Evolutionary conservation across 2,888 invertebrate species (phyloP).

Genomic region (Pheosia tremula): DNA sequence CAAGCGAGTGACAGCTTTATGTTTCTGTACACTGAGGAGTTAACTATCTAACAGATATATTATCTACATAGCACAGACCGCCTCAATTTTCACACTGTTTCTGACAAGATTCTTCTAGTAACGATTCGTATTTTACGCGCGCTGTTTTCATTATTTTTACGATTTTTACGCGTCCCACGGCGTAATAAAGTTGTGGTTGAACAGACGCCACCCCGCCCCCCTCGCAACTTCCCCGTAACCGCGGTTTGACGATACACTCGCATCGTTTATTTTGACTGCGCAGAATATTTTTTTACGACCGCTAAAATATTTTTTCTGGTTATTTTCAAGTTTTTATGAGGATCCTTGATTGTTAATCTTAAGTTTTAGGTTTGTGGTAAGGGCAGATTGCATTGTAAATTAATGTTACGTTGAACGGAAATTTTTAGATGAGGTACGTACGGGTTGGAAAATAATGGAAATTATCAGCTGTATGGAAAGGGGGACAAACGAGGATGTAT

Average conservation of each 20-base stretch:
- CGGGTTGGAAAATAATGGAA: no score
- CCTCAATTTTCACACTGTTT: not conserved
- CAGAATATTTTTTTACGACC: constrained; percentile 26
- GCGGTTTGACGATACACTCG: constrained; percentile 7
- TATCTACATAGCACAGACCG: no score
- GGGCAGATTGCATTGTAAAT: not conserved
- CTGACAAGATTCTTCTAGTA: not conserved
- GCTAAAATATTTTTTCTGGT: constrained; percentile 32
- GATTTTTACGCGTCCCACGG: constrained; percentile 35
- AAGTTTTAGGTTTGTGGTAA: constrained; percentile 16
- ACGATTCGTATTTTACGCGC: constrained; percentile 24
- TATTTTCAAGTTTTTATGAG: constrained; percentile 28
- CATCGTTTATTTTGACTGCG: constrained; percentile 34
- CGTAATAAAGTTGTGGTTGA: constrained; percentile 35
- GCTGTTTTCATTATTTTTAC: constrained; percentile 45
- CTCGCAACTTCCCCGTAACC: not conserved
- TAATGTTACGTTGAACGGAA: not conserved
- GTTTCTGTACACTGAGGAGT: no score
- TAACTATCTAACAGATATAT: no score
- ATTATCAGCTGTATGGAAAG: no score
- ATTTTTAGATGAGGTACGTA: no score
- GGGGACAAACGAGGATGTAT: no score
- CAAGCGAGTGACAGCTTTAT: no score
- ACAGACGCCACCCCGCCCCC: constrained; percentile 9
- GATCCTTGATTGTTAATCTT: constrained; percentile 21